phyloP scores from a whole-genome alignment of 2,888 invertebrate species.

The Aplocera efformata region DNA sequence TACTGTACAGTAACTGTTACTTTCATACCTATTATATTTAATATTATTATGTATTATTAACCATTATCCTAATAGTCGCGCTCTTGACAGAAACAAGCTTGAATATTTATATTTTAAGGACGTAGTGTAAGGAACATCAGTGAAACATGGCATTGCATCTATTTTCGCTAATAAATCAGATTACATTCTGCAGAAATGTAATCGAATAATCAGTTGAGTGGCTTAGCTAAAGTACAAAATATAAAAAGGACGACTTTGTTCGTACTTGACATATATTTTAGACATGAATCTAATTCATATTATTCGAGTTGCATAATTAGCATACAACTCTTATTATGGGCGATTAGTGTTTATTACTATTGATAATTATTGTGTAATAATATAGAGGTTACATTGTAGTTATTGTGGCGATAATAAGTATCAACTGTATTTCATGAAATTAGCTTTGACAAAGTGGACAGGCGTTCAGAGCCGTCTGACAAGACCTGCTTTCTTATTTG shows the following conservation, averaged over 20 bases:
- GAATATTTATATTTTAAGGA: neutral
- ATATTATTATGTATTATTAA: too few species aligned
- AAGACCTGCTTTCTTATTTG: neutral
- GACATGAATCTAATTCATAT: constrained; percentile 28
- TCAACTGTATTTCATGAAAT: neutral
- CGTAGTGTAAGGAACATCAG: neutral
- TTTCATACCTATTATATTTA: too few species aligned
- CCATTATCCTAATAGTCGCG: too few species aligned
- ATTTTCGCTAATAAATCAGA: constrained; percentile 7
- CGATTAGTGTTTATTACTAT: neutral
- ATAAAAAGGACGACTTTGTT: constrained; percentile 7
- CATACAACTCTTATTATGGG: constrained; percentile 14
- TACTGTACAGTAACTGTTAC: too few species aligned
- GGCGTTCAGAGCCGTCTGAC: neutral
- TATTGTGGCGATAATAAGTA: neutral
- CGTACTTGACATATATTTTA: constrained; percentile 28
- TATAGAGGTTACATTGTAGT: too few species aligned
- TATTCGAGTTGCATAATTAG: constrained; percentile 28
- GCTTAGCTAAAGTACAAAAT: constrained; percentile 30
- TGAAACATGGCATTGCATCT: too few species aligned
- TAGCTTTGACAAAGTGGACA: neutral
- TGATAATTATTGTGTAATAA: neutral
- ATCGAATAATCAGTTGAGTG: constrained; percentile 18
- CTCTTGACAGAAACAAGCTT: neutral
- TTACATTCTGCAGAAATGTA: constrained; percentile 3